These are phyloP conservation scores for Flexamia atlantica DNA, from an alignment of 2,888 invertebrate genomes.

Conservation along the genomic window DNA sequence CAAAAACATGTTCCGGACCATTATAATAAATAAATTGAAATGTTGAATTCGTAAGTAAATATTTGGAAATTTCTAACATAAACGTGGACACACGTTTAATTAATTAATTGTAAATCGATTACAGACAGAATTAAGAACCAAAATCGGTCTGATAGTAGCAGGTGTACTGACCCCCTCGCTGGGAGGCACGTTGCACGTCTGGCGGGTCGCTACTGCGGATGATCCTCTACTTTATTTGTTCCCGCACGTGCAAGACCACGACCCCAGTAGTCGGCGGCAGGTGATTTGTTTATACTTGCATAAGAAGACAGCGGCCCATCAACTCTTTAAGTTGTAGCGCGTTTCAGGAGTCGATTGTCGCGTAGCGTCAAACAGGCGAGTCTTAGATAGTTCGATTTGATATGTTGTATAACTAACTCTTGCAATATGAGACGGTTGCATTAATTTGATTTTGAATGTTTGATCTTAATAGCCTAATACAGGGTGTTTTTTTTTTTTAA, in stretches of 20 bases:
- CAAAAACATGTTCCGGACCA: no score
- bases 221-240: slow-evolving; percentile 13
- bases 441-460: slow-evolving; percentile 2
- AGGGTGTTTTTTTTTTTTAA: no score
- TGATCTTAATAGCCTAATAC: no score
- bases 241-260: not conserved
- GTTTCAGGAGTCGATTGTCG: not conserved
- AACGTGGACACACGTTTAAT: no score
- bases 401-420: not conserved
- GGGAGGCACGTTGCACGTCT: not conserved
- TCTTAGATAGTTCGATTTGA: not conserved
- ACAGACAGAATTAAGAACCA: no score
- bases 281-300: not conserved
- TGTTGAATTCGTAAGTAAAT: no score
- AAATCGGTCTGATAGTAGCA: no score
- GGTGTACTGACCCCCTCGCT: not conserved
- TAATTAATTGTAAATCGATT: no score
- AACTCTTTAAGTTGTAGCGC: not conserved
- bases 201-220: no score
- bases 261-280: not conserved
- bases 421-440: no score
- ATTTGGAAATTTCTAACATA: no score
- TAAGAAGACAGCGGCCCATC: slow-evolving; percentile 15
- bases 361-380: not conserved
- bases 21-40: no score